Conservation (phyloP, 30 jellyfish, hydroid and myxozoan genomes). For the Nemopilema nomurai region DNA sequence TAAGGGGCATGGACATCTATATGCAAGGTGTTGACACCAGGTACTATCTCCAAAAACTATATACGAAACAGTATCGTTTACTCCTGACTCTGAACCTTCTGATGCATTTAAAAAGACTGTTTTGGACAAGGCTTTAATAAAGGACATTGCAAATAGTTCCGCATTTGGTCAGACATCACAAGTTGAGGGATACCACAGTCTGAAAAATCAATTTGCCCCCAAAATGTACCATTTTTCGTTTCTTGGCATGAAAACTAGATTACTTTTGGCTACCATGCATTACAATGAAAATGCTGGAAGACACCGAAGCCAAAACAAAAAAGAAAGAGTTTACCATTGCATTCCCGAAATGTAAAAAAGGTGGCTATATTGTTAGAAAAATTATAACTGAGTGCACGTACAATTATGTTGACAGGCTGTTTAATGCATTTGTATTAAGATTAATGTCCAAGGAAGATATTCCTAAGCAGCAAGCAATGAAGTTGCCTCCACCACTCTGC, state of each 20-base stretch:
- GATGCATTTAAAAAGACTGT: conserved; percentile 52
- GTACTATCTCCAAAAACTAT: conserved; percentile 32
- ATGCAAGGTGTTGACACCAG: conserved; percentile 45
- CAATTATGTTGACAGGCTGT: conserved; percentile 44
- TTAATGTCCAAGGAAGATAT: conserved; percentile 26
- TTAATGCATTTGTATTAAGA: conserved; percentile 47
- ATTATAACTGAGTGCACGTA: conserved; percentile 46
- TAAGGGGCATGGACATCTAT: conserved; percentile 31
- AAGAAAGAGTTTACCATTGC: conserved; percentile 37
- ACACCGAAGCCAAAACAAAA: conserved; percentile 32
- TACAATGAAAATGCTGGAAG: conserved; percentile 39
- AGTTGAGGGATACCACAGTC: conserved; percentile 43
- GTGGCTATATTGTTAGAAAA: conserved; percentile 44
- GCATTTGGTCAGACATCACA: conserved; percentile 53
- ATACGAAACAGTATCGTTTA: conserved; percentile 52
- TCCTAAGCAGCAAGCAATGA: conserved; percentile 34
- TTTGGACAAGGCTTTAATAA: conserved; percentile 22
- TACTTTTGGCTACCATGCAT: conserved; percentile 39
- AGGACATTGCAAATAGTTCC: conserved; percentile 57
- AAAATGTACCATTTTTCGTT: conserved; percentile 47
- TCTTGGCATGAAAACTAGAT: conserved; percentile 33
- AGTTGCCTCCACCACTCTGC: conserved; percentile 46
- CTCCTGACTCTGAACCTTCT: conserved; percentile 56
- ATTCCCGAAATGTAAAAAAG: conserved; percentile 41
- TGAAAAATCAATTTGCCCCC: conserved; percentile 48